Evolutionary conservation across 2,888 invertebrate genomes (phyloP).

Genomic region (Caenorhabditis sp.): DNA sequence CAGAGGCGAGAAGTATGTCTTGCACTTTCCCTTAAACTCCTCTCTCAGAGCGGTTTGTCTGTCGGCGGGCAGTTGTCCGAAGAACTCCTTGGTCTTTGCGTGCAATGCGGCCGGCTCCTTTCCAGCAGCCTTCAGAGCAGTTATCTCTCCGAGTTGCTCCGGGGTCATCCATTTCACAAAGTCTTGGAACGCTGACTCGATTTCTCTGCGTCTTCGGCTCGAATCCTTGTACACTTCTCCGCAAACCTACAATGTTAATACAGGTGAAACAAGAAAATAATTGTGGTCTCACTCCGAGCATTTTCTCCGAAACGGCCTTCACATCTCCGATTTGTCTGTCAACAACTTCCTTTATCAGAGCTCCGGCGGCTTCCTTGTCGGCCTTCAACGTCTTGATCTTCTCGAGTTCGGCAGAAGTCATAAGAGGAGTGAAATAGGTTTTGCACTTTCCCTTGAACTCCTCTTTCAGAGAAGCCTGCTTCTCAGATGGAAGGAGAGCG

Average conservation of each 20-base stretch:
- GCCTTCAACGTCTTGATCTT: constrained; percentile 10
- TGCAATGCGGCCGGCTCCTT: constrained; percentile 57
- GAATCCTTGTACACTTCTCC: constrained; percentile 41
- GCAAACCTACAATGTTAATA: constrained; percentile 16
- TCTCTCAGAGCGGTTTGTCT: constrained; percentile 44
- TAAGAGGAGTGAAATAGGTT: constrained; percentile 1
- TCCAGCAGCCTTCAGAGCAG: constrained; percentile 35
- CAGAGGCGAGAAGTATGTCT: constrained; percentile 41
- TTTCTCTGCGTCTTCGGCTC: constrained; percentile 29
- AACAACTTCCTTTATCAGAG: constrained; percentile 25
- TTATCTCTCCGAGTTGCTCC: constrained; percentile 47
- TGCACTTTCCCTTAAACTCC: constrained; percentile 64
- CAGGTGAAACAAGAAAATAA: not conserved
- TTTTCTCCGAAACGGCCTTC: constrained; percentile 32
- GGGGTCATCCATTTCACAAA: constrained; percentile 52
- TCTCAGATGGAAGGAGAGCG: constrained; percentile 8
- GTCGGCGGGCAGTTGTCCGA: constrained; percentile 56
- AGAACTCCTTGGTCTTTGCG: constrained; percentile 68
- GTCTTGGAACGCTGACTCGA: constrained; percentile 37
- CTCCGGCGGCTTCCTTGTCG: constrained; percentile 14
- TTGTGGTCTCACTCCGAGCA: not conserved
- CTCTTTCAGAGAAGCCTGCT: constrained; percentile 17
- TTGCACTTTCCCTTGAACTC: constrained; percentile 41
- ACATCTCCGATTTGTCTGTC: constrained; percentile 33
- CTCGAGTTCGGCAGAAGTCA: constrained; percentile 6